These are phyloP conservation scores for Takifugu bimaculatus DNA, from an alignment of 2,113 vertebrate species.

Conservation along the genomic window DNA sequence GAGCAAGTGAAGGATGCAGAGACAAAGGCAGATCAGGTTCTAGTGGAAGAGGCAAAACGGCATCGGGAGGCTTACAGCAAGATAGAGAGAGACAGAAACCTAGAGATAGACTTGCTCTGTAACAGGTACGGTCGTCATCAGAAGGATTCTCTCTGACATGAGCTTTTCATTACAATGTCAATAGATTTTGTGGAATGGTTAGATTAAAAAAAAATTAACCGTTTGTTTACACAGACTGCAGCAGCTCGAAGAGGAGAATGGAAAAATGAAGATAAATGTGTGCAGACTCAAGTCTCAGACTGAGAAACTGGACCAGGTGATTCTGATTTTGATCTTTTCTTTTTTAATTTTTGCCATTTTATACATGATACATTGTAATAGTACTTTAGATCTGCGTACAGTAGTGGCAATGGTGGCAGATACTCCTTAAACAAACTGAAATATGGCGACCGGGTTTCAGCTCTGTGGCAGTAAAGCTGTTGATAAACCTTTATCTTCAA, in stretches of 20 bases:
- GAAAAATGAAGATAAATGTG: conserved; percentile 80
- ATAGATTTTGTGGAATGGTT: not conserved
- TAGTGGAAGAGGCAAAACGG: conserved; percentile 87
- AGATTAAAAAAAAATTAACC: too few relatives aligned
- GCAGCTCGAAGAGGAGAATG: conserved; percentile 87
- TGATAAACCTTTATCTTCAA: not conserved
- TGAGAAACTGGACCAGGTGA: conserved; percentile 90
- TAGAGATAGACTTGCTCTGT: conserved; percentile 85
- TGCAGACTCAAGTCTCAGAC: conserved; percentile 86
- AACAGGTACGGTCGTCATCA: conserved; percentile 70
- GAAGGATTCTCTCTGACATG: too few relatives aligned
- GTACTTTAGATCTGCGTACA: not conserved
- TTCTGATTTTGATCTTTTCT: not conserved
- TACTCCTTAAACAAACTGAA: too few relatives aligned
- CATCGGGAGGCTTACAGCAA: conserved; percentile 85
- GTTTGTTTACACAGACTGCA: conserved; percentile 74
- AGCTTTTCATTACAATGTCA: too few relatives aligned
- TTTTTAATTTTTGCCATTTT: not conserved
- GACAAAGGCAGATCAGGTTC: conserved; percentile 81
- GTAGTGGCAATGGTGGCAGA: not conserved
- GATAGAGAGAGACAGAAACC: conserved; percentile 84
- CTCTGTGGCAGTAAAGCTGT: not conserved
- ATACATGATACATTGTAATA: not conserved
- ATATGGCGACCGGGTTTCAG: too few relatives aligned
- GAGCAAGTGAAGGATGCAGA: conserved; percentile 95